Percentiles rank a stretch among this genome's conserved stretches.
Conservation (phyloP, 2,797 vertebrate genomes). For the Poeciliopsis infans region DNA sequence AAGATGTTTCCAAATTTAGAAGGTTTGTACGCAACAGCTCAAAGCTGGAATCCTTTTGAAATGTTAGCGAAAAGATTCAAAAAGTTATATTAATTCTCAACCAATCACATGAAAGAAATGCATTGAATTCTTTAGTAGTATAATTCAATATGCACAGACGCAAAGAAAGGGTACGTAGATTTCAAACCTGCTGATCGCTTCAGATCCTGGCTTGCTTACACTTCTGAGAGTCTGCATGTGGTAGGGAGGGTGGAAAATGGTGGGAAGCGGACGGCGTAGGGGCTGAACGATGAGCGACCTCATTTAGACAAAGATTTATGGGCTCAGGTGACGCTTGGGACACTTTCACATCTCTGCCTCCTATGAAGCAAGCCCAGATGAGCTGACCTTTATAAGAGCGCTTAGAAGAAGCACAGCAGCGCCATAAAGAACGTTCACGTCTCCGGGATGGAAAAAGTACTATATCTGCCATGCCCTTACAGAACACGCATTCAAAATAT, state of each 20-base stretch:
- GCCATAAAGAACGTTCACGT: conserved; percentile 41
- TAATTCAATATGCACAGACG: neutral
- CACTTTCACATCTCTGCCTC: conserved; percentile 71
- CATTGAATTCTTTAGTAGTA: neutral
- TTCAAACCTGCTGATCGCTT: conserved; percentile 1
- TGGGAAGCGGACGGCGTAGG: conserved; percentile 19
- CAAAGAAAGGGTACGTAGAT: neutral
- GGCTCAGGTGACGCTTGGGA: conserved; percentile 62
- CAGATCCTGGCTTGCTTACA: conserved; percentile 23
- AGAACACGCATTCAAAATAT: neutral
- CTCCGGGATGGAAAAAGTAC: conserved; percentile 9
- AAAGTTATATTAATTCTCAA: neutral
- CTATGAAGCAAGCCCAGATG: conserved; percentile 58
- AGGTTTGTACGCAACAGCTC: neutral
- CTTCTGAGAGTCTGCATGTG: conserved; percentile 12
- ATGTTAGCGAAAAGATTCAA: neutral
- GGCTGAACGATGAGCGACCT: conserved; percentile 55
- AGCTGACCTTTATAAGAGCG: conserved; percentile 74
- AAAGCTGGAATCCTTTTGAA: neutral
- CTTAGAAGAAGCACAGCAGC: conserved; percentile 46
- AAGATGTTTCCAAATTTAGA: neutral
- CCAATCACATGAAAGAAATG: neutral
- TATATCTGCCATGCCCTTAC: neutral
- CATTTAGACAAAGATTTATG: conserved; percentile 73
- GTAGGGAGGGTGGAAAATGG: neutral